Base-by-base conservation (phyloP, 2,113 vertebrate species). In the Lagopus muta region DNA sequence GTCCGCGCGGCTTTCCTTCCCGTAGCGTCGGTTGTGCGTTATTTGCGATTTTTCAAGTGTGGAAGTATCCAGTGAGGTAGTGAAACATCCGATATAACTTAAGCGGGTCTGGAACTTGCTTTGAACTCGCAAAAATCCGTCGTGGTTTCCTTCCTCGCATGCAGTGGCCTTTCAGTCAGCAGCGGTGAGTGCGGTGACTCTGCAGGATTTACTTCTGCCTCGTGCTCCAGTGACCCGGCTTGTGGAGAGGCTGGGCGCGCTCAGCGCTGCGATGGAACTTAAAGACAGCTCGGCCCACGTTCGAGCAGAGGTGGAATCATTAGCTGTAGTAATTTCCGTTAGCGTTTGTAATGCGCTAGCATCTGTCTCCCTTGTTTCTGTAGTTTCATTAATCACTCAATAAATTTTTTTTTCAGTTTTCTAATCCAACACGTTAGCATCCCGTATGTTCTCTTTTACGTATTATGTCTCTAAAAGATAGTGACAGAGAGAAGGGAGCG, bases 171-270 rank as follows among this genome's bases (percentile, higher is more conserved):
- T 61, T 20, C 66, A 43, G 47, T 27, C 74, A 17, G 47, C 4
- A 74, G 18, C 82, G 43, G 0, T 57, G 66, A 19, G 86, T 64
- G 81, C 95, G 25, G 91, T 94, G 94, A 93, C 92, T 89, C 84
- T 82, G 95, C 94, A 92, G 30, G 81, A 87, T 78, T 45, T 47
- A 11, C 47, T 60, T 6, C 25, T 42, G 1, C 15, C 8, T 40
- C 8, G 27, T 61, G 1, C 47, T 27, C 21, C 38, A 32, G 32
- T 62, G 70, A 65, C 66, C 2, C n/a, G 43, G 75, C 66, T 90
- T 84, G n/a, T 9, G 4, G 20, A 78, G 47, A 28, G 43, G 57
- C 24, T 20, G 34, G 74, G 30, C 13, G 0, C 18, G 22, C 19
- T 89, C 52, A 7, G 1, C 10, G 25, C 8, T 69, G 62, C 4